Base-by-base conservation (phyloP, 2,113 vertebrate species). In the Pseudolaguvia tuberculata region DNA sequence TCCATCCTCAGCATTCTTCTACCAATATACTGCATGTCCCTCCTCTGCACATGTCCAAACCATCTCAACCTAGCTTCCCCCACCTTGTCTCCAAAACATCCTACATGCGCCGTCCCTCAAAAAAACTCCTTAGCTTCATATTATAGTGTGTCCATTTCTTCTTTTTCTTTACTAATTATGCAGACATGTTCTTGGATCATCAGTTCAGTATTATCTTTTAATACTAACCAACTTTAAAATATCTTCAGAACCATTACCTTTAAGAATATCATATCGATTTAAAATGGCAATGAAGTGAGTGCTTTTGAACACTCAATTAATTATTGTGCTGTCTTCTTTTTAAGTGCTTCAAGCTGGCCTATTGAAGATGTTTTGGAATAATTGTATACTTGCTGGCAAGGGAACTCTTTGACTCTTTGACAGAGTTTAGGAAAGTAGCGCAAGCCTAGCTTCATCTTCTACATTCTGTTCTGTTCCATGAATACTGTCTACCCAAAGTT, bases 301-400 rank as follows among this genome's bases (percentile, higher is more conserved):
- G 31, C 45, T 71, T 73, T 75, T 75, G 73, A 76, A 63, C 69
- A 76, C 31, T 74, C 50, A 70, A 70, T 25, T 58, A 73, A 55
- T 63, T 81, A 29, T 52, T 35, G 52, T 78, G 35, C 62, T 47
- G 3, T 59, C 63, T 76, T 55, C n/a, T 51, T 78, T 61, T 50
- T 78, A 51, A 76, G 57, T 69, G 53, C 59, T 29, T 66, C 62
- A 68, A 57, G 51, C 42, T 63, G 70, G 48, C 75, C 48, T 73
- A 27, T 73, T 70, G 51, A 72, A 73, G 21, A 73, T 80, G 61
- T 73, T 63, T 66, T 67, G 7, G n/a, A 68, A 73, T 72, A 77
- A 59, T 58, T 4, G n/a, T 65, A 20, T 56, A 53, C 56, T n/a
- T 39, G 53, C 67, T 78, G 71, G 72, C 52, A 67, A 74, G 70